Evolutionary conservation across 1,140 invertebrate genomes (phyloP), one percentile per base, ranked within the genome.

Genomic region (Drosophila prosaltans): DNA sequence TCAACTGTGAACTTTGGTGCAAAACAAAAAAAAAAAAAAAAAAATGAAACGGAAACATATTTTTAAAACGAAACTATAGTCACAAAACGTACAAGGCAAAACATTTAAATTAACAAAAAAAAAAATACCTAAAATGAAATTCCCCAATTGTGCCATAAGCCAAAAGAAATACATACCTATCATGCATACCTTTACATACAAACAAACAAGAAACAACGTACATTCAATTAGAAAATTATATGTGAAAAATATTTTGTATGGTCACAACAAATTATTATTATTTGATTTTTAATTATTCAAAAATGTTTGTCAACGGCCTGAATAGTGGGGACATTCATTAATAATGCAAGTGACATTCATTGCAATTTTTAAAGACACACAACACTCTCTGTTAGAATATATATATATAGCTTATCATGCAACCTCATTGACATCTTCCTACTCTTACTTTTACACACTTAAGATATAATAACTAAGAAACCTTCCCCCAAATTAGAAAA

Each of bases 101-200:
- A 48, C 7, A 48, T 16, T 3, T 3, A 43, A 43, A n/a, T 43
- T 5, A 43, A 43, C n/a, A 26, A 55, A 36, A 43, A 4, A 32
- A 51, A 36, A 57, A 51, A 7, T 24, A 32, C 16, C 32, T 32
- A 39, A 51, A 40, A 63, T 51, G 61, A 63, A 70, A 59, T 83
- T 69, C 75, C 75, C 75, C 62, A 83, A 83, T 88, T 88, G 83
- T 86, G 82, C 82, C 82, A 86, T 88, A 77, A 69, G 84, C 39
- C 69, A 72, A 62, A 36, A 65, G 43, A 68, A 54, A 77, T 32
- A 74, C 28, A 60, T 41, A 55, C n/a, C 65, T 7, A 60, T 40
- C 32, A 36, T 6, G 4, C 0, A 64, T 11, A 55, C 11, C 28
- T 16, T 16, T 32, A 36, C 48, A 30, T 39, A 65, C 26, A 9